These are phyloP conservation scores for Nothobranchius kuhntae DNA, from an alignment of 2,113 vertebrate genomes.

Conservation along the genomic window DNA sequence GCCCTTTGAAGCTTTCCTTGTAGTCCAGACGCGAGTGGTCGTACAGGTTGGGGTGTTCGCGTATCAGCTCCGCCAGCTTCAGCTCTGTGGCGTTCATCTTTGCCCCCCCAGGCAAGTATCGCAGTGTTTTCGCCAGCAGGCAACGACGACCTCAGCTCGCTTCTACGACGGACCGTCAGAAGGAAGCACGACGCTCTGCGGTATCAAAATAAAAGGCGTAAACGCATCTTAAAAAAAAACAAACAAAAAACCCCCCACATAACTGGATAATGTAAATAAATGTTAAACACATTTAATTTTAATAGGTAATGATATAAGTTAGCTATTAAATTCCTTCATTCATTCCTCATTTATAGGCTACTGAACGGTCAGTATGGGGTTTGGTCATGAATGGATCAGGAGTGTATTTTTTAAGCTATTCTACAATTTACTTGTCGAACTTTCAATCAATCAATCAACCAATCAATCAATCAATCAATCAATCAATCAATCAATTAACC, in stretches of 20 bases:
- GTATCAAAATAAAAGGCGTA: slow-evolving; percentile 50
- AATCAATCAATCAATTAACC: too few species aligned
- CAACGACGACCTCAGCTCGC: slow-evolving; percentile 21
- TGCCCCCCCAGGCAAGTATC: background rate
- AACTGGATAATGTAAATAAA: too few species aligned
- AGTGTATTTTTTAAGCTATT: too few species aligned
- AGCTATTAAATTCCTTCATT: background rate
- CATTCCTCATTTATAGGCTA: background rate
- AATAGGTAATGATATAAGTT: too few species aligned
- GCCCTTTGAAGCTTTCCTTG: slow-evolving; percentile 43
- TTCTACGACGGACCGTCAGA: slow-evolving; percentile 5
- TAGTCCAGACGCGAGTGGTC: slow-evolving; percentile 52
- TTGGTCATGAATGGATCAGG: too few species aligned
- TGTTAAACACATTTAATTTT: too few species aligned
- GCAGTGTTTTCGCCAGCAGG: slow-evolving; percentile 46
- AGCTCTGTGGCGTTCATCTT: slow-evolving; percentile 50
- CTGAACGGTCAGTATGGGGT: too few species aligned
- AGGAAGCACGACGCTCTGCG: slow-evolving; percentile 17
- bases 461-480: too few species aligned
- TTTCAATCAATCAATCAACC: too few species aligned
- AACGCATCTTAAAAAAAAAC: background rate
- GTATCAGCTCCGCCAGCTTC: slow-evolving; percentile 54
- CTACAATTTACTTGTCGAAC: too few species aligned
- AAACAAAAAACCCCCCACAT: too few species aligned
- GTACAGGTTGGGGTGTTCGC: slow-evolving; percentile 54